A percentile compares a stretch with the other conserved stretches of the same genome.
phyloP scores from a whole-genome alignment of 2,113 vertebrate species.

The Osmerus eperlanus region DNA sequence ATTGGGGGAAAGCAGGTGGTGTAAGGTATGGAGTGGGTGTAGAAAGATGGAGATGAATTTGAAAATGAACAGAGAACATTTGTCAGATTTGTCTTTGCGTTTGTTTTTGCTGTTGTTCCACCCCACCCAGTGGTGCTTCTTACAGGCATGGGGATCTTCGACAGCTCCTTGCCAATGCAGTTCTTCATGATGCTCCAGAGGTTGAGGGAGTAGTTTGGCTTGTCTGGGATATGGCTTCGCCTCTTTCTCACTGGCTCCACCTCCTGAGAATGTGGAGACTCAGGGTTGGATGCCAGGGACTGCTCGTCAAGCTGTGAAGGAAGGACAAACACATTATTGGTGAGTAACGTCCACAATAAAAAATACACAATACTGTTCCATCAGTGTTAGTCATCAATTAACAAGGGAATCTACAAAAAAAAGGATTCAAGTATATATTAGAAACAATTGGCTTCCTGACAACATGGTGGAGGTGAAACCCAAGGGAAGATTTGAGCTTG shows the following conservation, averaged over 20 bases:
- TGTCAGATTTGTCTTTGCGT: no score
- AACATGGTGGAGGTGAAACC: no score
- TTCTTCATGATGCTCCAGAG: constrained; percentile 98
- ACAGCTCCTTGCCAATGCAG: constrained; percentile 94
- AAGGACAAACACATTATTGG: background rate
- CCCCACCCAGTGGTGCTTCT: constrained; percentile 18
- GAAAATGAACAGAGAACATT: no score
- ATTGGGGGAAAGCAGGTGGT: no score
- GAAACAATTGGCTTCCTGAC: no score
- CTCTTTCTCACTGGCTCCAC: constrained; percentile 75
- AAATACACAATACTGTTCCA: no score
- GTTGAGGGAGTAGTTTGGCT: constrained; percentile 95
- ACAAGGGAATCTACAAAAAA: no score
- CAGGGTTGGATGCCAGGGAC: constrained; percentile 70
- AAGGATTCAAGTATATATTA: no score
- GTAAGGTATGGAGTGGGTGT: no score
- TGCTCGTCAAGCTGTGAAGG: constrained; percentile 80
- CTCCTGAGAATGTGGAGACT: constrained; percentile 67
- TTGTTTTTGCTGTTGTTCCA: no score
- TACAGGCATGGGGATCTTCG: constrained; percentile 96
- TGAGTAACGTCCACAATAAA: background rate
- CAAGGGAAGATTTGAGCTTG: constrained; percentile 3
- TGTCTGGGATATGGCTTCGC: constrained; percentile 86
- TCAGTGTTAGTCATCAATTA: no score
- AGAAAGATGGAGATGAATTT: no score